Evolutionary conservation across 2,888 invertebrate species (phyloP), one percentile per base, ranked within the genome.

Genomic region (Spilosoma lubricipeda): DNA sequence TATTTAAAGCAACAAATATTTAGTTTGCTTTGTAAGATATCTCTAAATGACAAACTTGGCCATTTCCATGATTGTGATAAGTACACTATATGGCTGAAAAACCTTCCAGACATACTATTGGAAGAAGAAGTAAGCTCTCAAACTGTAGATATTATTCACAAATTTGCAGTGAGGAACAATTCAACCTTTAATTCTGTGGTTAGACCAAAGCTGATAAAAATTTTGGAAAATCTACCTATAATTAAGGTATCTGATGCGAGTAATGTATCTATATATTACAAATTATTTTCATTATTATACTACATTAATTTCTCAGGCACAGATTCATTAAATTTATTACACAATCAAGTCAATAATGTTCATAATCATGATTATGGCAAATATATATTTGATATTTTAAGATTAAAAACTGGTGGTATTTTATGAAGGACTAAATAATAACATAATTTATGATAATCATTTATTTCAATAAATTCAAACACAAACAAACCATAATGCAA

Each of bases 121-220:
- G 91, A 94, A n/a, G 87, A 93, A 64, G 92, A 89, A 70, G 82
- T 97, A 13, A 94, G 95, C 63, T 88, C 93, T 64, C 92, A 96
- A 82, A 96, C 96, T 7, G 87, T 97, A n/a, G 87, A 96, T 73
- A 96, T 96, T 11, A 91, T 97, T 77, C 95, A 96, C 27, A 94
- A 95, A 78, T 95, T 97, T 87, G 96, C 97, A 33, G 95, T 96
- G 70, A 95, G 96, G 72, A 96, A 94, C 79, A 96, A 96, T 85
- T 77, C 74, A 27, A 88, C 91, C 20, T 97, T 97, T 78, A 94
- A 96, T 80, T 79, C 88, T 11, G 92, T 96, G 0, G 86, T 97
- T 2, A 91, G 92, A 65, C 89, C 93, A 0, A 93, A 95, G 67
- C 84, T 96, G 18, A 77, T 88, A 0, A 83, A 89, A 23, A 96